Evolutionary conservation across 2,797 vertebrate genomes (phyloP), one percentile per base, ranked within the genome.

Genomic region (Helicolenus hilgendorfi): DNA sequence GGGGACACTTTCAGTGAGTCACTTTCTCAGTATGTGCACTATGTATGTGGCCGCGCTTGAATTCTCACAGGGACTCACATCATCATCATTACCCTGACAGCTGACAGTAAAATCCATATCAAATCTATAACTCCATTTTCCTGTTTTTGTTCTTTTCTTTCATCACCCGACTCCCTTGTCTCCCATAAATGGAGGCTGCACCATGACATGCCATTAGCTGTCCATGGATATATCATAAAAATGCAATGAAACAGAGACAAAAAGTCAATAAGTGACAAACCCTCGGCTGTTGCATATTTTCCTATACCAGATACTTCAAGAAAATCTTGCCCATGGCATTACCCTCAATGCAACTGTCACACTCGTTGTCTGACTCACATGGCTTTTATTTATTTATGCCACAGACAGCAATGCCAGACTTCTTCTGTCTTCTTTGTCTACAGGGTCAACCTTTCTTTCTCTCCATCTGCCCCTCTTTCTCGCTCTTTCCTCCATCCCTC

Each of bases 231-330:
- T 89, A 93, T 94, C 93, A 93, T 93, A 95, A 95, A 91, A 95
- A 93, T 81, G 92, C 92, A 93, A 94, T 94, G 93, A 91, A 94
- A 95, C 78, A 24, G 63, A 81, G 91, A 89, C 89, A 86, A 94
- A 95, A 95, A 93, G 95, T 96, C 96, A 95, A 96, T 96, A 96
- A 89, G 91, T 94, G 92, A 94, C 94, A 94, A 93, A 93, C 81
- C 33, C 55, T 26, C 62, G 77, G 73, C 72, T 22, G 53, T 63
- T 83, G 81, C 84, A 89, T 87, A 81, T 92, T 92, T 89, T 87
- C 81, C 87, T 49, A 68, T 70, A 58, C 69, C 69, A 75, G 82
- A 91, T 87, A 72, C 49, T 84, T 86, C 69, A 87, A 74, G 65
- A 87, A 82, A 86, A 84, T 88, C 79, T 84, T n/a, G 73, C 83